These are phyloP conservation scores for Megamerina dolium DNA, from an alignment of 2,888 invertebrate species.

Conservation along the genomic window DNA sequence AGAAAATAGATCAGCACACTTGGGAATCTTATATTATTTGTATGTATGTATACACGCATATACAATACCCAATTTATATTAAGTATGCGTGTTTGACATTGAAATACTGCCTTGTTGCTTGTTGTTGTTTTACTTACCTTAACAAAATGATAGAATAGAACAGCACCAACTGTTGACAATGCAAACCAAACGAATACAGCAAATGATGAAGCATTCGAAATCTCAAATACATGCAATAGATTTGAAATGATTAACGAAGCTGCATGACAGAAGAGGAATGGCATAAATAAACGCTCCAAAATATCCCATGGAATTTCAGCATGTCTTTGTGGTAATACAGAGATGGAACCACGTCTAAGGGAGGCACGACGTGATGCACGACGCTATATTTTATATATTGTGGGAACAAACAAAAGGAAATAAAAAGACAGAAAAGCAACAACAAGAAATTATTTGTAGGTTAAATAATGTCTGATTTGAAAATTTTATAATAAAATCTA, in stretches of 20 bases:
- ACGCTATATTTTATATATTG: slow-evolving; percentile 28
- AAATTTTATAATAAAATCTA: neutral
- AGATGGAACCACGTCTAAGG: slow-evolving; percentile 55
- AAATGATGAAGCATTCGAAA: slow-evolving; percentile 71
- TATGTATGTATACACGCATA: too few species aligned
- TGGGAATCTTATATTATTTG: too few species aligned
- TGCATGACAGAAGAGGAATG: slow-evolving; percentile 74
- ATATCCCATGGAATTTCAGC: slow-evolving; percentile 67
- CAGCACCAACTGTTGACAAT: slow-evolving; percentile 65
- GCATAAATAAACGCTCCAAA: slow-evolving; percentile 66
- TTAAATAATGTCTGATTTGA: neutral
- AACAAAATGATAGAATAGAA: slow-evolving; percentile 77
- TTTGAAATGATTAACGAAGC: slow-evolving; percentile 70
- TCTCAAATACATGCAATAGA: slow-evolving; percentile 63
- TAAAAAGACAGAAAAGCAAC: slow-evolving; percentile 8
- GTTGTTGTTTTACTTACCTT: slow-evolving; percentile 65
- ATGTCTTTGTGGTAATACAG: slow-evolving; percentile 53
- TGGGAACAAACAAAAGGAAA: slow-evolving; percentile 5
- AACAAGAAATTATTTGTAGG: neutral
- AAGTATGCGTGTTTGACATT: too few species aligned
- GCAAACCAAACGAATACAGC: slow-evolving; percentile 73
- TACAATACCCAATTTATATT: too few species aligned
- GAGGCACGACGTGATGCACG: slow-evolving; percentile 53
- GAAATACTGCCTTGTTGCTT: too few species aligned
- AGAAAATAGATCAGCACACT: neutral